Base-by-base conservation (phyloP, 37 sponge, comb jelly and placozoan genomes). In the Oscarella lobularis region DNA sequence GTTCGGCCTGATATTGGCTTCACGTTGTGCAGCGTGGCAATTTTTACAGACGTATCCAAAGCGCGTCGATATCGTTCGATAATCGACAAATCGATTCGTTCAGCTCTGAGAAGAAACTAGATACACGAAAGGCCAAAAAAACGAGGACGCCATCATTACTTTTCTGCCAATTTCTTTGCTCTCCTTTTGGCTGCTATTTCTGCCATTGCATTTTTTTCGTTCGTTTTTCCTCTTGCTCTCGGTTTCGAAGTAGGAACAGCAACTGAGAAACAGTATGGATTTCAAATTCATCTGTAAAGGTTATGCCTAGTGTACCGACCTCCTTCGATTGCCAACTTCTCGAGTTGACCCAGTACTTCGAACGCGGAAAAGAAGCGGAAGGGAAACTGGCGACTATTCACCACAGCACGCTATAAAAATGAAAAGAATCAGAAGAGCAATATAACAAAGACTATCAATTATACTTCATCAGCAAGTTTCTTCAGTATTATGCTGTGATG, bases 301-400 rank as follows among this genome's bases (percentile, higher is more conserved):
- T n/a, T n/a, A n/a, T n/a, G n/a, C n/a, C n/a, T 20, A 48, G 20
- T 27, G 60, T 48, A 48, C 60, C 20, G 9, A 20, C 60, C 60
- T 48, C 14, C 73, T 37, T 72, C 81, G 20, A 73, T 74, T 30
- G 81, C 81, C 39, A 80, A 77, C 72, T 87, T 90, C 73, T 94
- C 95, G 39, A 90, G 73, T 33, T 83, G 87, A 1, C 37, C 72
- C 31, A 95, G 76, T n/a, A 94, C 95, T 40, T 94, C 89, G 69
- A 86, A 98, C 29, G 99, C 99, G 39, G 94, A 90, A 79, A 98
- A 88, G 83, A 98, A 98, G 36, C 95, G 75, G 73, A 98, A 98
- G 0, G 99, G 99, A 40, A 98, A 98, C 84, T 94, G 95, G 37
- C 82, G 85, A 41, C 99, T 98, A 67, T 88, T 86, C 73, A 86